Conservation (phyloP, 2,888 invertebrate species). For the Ectemnius continuus region DNA sequence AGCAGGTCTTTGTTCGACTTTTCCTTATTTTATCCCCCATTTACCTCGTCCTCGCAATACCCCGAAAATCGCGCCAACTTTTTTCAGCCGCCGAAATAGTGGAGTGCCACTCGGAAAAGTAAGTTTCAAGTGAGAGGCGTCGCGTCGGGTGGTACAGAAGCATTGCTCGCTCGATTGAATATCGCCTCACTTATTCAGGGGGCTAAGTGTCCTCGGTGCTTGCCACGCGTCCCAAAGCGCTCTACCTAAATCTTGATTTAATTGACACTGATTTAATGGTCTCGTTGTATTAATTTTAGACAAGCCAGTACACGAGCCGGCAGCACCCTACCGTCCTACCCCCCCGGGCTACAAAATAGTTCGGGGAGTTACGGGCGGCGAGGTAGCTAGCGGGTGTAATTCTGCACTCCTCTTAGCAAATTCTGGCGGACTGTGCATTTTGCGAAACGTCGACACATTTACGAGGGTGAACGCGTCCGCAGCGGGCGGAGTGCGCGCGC, state of each 20-base stretch:
- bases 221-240: not conserved
- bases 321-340: not conserved
- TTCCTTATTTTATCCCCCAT: conserved; percentile 48
- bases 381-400: conserved; percentile 38
- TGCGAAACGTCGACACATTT: conserved; percentile 65
- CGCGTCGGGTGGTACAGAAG: not conserved
- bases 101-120: too few species aligned
- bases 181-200: not conserved
- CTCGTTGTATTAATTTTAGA: conserved; percentile 59
- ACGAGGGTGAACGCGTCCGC: conserved; percentile 61
- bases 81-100: not conserved
- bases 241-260: conserved; percentile 32
- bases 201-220: not conserved
- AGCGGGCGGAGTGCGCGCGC: conserved; percentile 60
- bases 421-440: conserved; percentile 62
- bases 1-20: conserved; percentile 53
- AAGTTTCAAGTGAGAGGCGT: too few species aligned
- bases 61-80: conserved; percentile 21
- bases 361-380: conserved; percentile 27
- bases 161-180: conserved; percentile 6
- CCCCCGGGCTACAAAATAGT: conserved; percentile 33
- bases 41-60: conserved; percentile 35
- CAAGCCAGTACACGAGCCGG: conserved; percentile 24
- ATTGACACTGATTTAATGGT: conserved; percentile 56
- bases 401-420: conserved; percentile 57